Conservation (phyloP, 2,797 vertebrate genomes). For the Peromyscus nudipes region DNA sequence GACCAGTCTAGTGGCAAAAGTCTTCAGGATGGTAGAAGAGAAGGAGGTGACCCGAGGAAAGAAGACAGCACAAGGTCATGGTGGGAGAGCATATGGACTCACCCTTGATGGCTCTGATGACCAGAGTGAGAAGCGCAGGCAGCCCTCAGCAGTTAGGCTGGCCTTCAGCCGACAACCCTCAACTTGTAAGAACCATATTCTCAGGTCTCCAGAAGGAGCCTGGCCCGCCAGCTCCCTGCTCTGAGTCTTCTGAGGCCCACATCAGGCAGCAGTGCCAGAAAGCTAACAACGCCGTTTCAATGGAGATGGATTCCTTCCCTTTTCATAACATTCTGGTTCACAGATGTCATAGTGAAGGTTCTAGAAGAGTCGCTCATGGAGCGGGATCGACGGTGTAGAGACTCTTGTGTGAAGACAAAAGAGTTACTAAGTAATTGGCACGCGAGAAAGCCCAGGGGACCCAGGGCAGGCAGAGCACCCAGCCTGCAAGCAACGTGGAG, state of each 20-base stretch:
- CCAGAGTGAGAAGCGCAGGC: not conserved
- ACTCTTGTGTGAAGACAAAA: not conserved
- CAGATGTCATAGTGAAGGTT: constrained; percentile 78
- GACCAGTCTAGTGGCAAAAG: not conserved
- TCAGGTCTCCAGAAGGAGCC: not conserved
- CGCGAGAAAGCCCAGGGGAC: not conserved
- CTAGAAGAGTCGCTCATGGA: constrained; percentile 51
- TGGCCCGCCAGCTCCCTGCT: not conserved
- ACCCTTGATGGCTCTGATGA: not conserved
- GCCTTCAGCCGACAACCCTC: not conserved
- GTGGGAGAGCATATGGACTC: not conserved
- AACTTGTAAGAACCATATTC: not conserved
- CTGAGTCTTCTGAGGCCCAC: not conserved
- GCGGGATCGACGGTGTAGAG: not conserved
- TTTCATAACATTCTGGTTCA: constrained; percentile 40
- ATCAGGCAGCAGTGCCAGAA: not conserved
- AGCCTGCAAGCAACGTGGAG: not conserved
- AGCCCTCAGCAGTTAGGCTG: not conserved
- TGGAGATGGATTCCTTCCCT: not conserved
- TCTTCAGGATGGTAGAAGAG: not conserved
- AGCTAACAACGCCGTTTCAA: not conserved
- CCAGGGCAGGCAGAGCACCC: not conserved
- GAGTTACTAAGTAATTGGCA: not conserved
- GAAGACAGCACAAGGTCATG: not conserved
- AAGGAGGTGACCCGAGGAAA: not conserved